Base-by-base conservation (phyloP, 2,797 vertebrate species). In the Manis crassicaudata region DNA sequence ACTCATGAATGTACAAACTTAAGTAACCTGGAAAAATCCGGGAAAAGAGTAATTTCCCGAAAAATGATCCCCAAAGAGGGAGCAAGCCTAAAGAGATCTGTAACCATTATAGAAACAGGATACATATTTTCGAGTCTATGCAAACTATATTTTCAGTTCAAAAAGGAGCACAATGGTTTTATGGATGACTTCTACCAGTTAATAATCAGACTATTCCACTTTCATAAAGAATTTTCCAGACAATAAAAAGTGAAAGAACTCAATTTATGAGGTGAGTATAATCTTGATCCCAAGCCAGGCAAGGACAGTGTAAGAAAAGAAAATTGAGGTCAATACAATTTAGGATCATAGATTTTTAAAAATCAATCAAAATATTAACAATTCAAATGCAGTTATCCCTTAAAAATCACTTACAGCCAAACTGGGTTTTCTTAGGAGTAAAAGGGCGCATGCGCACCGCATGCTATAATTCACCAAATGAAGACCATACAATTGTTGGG, bases 201-300 rank as follows among this genome's bases (percentile, higher is more conserved):
- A 72, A 83, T 29, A 92, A 93, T 50, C n/a, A 81, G 80, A 77
- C 75, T 70, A 50, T 86, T 90, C 37, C 62, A 50, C 63, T 81
- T 75, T 82, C 86, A 88, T 82, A 54, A 76, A 94, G 70, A 56
- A 88, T 83, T 67, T 89, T 94, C 83, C 94, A 96, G 94, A 93
- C 91, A 84, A 97, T 93, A 89, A 95, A 94, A 92, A 92, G 60
- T 3, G 80, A 52, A 96, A 35, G 52, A 40, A 67, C 95, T 90
- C 43, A 20, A 65, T 97, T 95, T 94, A 94, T 37, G 83, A 91
- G 70, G 73, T 40, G 52, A 82, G 17, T 68, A 20, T 77, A 29
- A 52, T 90, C 92, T 94, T 70, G 73, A 92, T 73, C 43, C 86
- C 54, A 18, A 73, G 77, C 83, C 95, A 95, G 91, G 40, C 50